Conservation (phyloP, 2,113 vertebrate genomes). For the Callithrix jacchus region DNA sequence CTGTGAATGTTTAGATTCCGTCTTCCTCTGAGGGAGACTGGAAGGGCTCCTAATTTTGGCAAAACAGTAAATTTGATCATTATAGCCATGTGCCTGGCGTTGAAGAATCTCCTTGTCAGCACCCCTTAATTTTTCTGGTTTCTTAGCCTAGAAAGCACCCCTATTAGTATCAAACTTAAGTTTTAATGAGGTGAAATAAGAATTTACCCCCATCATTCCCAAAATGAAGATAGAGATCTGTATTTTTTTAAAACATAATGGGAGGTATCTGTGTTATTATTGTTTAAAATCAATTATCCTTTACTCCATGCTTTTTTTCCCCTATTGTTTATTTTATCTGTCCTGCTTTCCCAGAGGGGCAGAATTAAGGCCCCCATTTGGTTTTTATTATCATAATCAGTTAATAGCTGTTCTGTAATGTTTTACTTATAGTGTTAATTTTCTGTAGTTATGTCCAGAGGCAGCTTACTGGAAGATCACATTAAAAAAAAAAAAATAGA, state of each 20-base stretch:
- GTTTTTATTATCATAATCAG: constrained; percentile 76
- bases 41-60: background rate
- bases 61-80: background rate
- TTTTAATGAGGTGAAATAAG: background rate
- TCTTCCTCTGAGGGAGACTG: background rate
- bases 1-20: background rate
- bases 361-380: constrained; percentile 68
- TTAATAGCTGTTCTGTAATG: constrained; percentile 72
- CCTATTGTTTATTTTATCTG: constrained; percentile 71
- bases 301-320: constrained; percentile 46
- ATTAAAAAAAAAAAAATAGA: constrained; percentile 28
- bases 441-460: constrained; percentile 73
- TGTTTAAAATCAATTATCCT: constrained; percentile 68
- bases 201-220: background rate
- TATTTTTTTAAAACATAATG: background rate
- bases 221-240: background rate
- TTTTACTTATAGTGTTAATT: constrained; percentile 77
- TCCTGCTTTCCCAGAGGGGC: constrained; percentile 32
- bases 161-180: background rate
- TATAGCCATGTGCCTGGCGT: background rate
- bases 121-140: background rate
- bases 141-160: background rate
- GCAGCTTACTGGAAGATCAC: constrained; percentile 63
- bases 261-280: constrained; percentile 55
- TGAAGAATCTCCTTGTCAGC: background rate